These are phyloP conservation scores for Melopsittacus undulatus DNA, from an alignment of 2,797 vertebrate genomes.

Conservation along the genomic window DNA sequence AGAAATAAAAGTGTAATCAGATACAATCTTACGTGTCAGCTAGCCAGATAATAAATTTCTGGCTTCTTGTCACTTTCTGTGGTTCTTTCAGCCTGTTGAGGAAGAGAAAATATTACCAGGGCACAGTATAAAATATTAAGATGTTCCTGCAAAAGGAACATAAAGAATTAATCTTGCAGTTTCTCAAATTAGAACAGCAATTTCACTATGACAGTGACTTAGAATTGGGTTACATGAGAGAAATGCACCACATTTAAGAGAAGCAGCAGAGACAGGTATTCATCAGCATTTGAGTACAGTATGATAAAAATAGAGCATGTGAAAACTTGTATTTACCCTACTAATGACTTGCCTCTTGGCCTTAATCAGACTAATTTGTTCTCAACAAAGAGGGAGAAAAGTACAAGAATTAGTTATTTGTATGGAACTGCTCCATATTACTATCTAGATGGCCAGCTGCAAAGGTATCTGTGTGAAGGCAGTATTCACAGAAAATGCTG, in stretches of 20 bases:
- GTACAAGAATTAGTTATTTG: background rate
- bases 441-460: background rate
- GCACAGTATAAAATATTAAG: background rate
- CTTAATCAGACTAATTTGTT: background rate
- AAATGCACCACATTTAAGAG: background rate
- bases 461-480: background rate
- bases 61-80: conserved; percentile 81
- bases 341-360: background rate
- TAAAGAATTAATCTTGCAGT: background rate
- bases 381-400: background rate
- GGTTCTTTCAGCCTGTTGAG: conserved; percentile 85
- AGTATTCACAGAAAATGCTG: background rate
- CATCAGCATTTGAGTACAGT: background rate
- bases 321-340: background rate
- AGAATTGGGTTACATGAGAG: background rate
- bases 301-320: background rate
- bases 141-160: background rate
- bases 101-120: background rate
- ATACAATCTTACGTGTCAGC: conserved; percentile 87
- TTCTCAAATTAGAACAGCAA: conserved; percentile 7
- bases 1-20: background rate
- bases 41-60: conserved; percentile 88
- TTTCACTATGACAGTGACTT: background rate
- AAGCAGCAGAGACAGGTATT: background rate
- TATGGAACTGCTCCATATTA: background rate